Percentiles rank a stretch among this genome's conserved stretches.
Evolutionary conservation across 2,888 invertebrate genomes (phyloP).

Genomic region (Julus scanicus): DNA sequence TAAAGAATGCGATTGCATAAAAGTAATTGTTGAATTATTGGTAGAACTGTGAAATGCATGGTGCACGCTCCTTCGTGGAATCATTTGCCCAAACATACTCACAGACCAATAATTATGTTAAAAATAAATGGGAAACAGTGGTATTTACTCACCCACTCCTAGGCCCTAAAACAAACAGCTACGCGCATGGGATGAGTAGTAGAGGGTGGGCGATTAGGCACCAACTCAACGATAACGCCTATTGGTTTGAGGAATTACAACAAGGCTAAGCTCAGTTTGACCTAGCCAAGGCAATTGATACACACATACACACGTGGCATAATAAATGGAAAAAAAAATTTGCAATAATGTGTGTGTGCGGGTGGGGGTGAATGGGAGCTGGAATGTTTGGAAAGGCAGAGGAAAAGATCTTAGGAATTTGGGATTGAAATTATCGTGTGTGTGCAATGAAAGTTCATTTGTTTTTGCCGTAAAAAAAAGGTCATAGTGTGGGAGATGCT

Average conservation of each 20-base stretch:
- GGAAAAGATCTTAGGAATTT: not conserved
- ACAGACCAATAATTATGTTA: not conserved
- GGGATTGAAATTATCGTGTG: not conserved
- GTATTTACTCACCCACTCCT: conserved; percentile 61
- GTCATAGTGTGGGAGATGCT: not conserved
- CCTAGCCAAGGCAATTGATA: conserved; percentile 47
- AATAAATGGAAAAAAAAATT: not conserved
- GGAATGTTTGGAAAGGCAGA: not conserved
- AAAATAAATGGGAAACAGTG: conserved; percentile 50
- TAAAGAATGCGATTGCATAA: not conserved
- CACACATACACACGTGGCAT: conserved; percentile 9
- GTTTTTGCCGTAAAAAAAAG: not conserved
- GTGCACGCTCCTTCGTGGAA: not conserved
- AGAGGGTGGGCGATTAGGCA: conserved; percentile 60
- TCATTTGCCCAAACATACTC: not conserved
- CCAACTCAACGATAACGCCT: conserved; percentile 60
- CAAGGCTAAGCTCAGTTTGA: conserved; percentile 58
- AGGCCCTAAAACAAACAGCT: conserved; percentile 61
- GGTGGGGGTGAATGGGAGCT: not conserved
- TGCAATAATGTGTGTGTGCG: conserved; percentile 34
- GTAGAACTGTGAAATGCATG: not conserved
- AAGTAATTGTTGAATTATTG: not conserved
- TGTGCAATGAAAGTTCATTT: not conserved
- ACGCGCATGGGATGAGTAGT: conserved; percentile 59
- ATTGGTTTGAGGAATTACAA: conserved; percentile 60